These are phyloP conservation scores for Pimpla rufipes DNA, from an alignment of 2,888 invertebrate species.

Conservation along the genomic window DNA sequence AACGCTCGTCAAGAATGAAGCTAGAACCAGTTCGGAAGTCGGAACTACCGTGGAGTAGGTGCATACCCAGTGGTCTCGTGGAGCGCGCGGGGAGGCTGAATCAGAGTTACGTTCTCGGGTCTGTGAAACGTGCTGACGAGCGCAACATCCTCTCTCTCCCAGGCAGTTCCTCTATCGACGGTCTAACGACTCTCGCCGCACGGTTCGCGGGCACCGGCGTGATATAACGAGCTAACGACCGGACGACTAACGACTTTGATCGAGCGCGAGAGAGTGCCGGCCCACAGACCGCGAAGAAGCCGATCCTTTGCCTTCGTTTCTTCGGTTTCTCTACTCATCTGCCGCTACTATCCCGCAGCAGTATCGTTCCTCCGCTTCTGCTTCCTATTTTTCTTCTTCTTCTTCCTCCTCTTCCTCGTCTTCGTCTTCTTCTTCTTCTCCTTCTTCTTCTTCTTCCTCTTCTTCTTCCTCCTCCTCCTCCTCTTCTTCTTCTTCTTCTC, in stretches of 20 bases:
- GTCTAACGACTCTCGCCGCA: constrained; percentile 65
- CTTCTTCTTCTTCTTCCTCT: constrained; percentile 7
- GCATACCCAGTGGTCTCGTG: constrained; percentile 3
- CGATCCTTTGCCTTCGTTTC: constrained; percentile 52
- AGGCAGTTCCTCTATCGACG: constrained; percentile 60
- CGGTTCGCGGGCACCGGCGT: constrained; percentile 61
- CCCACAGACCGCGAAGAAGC: constrained; percentile 45
- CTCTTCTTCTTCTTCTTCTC: background rate
- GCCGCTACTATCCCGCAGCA: constrained; percentile 8
- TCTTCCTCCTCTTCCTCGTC: background rate
- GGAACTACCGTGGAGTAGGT: constrained; percentile 55
- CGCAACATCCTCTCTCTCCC: constrained; percentile 45
- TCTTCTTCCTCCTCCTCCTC: background rate
- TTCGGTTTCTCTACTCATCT: constrained; percentile 41
- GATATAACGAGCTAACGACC: constrained; percentile 72
- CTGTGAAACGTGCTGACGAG: constrained; percentile 34
- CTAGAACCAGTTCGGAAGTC: constrained; percentile 67
- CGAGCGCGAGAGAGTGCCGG: constrained; percentile 66
- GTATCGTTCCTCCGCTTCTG: constrained; percentile 19
- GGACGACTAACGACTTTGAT: constrained; percentile 71
- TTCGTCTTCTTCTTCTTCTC: background rate
- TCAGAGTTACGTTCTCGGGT: constrained; percentile 54
- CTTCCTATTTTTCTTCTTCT: background rate
- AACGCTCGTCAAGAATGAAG: constrained; percentile 47
- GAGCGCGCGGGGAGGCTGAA: constrained; percentile 17